Evolutionary conservation across 2,888 invertebrate genomes (phyloP), one percentile per base, ranked within the genome.

Genomic region (Eudemis profundana): DNA sequence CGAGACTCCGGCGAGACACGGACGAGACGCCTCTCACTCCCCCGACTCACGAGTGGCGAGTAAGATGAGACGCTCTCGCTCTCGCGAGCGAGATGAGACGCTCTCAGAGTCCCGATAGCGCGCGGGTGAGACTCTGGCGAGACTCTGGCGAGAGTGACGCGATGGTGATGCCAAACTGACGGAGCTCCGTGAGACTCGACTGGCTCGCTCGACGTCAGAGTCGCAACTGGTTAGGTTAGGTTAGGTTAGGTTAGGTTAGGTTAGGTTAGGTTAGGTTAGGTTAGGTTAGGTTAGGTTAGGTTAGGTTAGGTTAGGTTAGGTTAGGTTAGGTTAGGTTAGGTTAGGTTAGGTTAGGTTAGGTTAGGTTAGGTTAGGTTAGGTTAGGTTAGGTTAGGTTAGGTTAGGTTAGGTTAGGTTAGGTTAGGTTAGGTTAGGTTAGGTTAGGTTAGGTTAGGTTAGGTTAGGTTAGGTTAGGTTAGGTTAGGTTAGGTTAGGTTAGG

Each of bases 241-340:
- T 40, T 40, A 56, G 46, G 46, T 60, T 47, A 65, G 64, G 64
- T 59, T 59, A 65, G 64, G 64, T 65, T 65, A 65, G 64, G 64
- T 65, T 65, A 59, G 64, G 64, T 65, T 65, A 65, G 64, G 64
- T 65, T 65, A 65, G 57, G 64, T 59, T 59, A 65, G 59, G 59
- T 59, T 65, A 49, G 49, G 62, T 61, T 46, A 36, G 46, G 29
- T 49, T 57, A 19, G 64, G 50, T 46, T 54, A 36, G 42, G 42
- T 42, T 42, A 42, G 42, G 42, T 42, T 42, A 42, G 42, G 42
- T 42, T 42, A 42, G 42, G 42, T 42, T 42, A 42, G 42, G 42
- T 42, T 42, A 42, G 42, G 42, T 42, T 42, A 42, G 42, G 42
- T 42, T 42, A 42, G 42, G 42, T 42, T 42, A 42, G 42, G 42